A percentile compares a stretch with the other conserved stretches of the same genome.
These are phyloP conservation scores for Stegodyphus dumicola DNA, from an alignment of 1,140 invertebrate genomes.

Conservation along the genomic window DNA sequence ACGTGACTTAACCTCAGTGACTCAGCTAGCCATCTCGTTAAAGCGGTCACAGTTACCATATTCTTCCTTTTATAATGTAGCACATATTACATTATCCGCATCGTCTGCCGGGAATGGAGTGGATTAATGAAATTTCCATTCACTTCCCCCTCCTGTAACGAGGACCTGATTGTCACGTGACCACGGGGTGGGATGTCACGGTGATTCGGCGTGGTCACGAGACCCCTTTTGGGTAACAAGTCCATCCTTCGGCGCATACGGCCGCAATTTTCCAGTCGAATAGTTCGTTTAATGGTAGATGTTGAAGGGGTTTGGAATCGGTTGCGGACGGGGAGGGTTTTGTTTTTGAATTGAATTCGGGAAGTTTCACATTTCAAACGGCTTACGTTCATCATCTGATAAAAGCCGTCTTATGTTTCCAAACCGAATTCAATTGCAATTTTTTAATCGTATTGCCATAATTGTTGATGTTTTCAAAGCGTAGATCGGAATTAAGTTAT, in stretches of 20 bases:
- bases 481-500: too few species aligned
- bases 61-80: conserved; percentile 35
- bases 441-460: too few species aligned
- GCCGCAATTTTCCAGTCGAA: conserved; percentile 32
- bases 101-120: not conserved
- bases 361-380: not conserved
- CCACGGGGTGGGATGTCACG: not conserved
- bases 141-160: not conserved
- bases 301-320: not conserved
- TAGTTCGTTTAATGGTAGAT: conserved; percentile 38
- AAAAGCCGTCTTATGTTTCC: too few species aligned
- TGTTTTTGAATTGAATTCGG: not conserved
- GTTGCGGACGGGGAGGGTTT: not conserved
- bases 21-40: conserved; percentile 39
- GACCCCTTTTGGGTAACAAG: conserved; percentile 14
- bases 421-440: too few species aligned
- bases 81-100: conserved; percentile 47
- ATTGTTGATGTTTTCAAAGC: too few species aligned
- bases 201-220: conserved; percentile 9
- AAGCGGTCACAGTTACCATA: conserved; percentile 51
- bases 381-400: not conserved
- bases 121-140: conserved; percentile 54
- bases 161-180: conserved; percentile 7
- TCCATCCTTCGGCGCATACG: not conserved
- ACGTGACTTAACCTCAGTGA: conserved; percentile 32